Conservation (phyloP, 2,797 vertebrate species). For the Sarcophilus harrisii region DNA sequence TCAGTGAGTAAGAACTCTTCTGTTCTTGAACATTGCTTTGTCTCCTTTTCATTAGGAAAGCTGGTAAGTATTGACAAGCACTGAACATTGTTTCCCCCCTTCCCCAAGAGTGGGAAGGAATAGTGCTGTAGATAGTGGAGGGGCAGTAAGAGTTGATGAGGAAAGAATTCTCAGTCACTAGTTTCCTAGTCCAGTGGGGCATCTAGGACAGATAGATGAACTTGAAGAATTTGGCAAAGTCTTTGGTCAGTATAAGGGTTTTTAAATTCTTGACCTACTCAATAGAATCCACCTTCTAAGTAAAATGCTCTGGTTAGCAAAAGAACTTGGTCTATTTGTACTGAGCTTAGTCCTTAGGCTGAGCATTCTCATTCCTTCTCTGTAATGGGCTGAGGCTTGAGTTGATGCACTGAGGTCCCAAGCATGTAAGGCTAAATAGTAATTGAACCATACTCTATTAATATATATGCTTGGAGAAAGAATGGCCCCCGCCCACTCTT, state of each 20-base stretch:
- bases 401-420: no score
- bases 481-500: no score
- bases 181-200: neutral
- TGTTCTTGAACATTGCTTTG: neutral
- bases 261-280: neutral
- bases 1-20: neutral
- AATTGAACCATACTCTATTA: no score
- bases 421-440: no score
- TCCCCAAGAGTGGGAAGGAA: neutral
- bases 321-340: neutral
- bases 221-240: neutral
- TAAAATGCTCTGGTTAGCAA: neutral
- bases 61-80: neutral
- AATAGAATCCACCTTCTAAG: neutral
- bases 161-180: slow-evolving; percentile 6
- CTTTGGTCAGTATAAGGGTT: neutral
- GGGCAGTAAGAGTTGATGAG: neutral
- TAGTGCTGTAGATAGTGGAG: neutral
- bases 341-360: neutral
- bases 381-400: no score
- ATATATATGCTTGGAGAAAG: no score
- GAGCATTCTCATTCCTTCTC: neutral
- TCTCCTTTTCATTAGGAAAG: neutral
- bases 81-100: neutral
- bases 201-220: neutral